Evolutionary conservation across 2,888 invertebrate species (phyloP).

Genomic region (Archips xylosteana): DNA sequence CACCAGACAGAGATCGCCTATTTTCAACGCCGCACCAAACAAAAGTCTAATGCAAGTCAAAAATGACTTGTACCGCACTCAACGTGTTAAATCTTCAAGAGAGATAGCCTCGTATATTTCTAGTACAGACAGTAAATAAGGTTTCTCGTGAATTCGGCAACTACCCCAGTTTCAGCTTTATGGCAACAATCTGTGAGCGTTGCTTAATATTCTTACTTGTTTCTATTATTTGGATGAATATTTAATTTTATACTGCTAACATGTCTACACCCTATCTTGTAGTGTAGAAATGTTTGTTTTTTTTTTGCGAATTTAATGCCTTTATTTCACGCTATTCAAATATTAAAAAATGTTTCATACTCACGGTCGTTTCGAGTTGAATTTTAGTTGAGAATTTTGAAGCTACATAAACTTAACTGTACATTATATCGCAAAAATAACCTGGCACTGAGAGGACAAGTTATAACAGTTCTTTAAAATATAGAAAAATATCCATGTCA

Average conservation of each 20-base stretch:
- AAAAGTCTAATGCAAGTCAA: too few species aligned
- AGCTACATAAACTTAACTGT: not conserved
- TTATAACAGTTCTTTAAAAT: too few species aligned
- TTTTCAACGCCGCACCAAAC: too few species aligned
- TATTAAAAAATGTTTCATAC: not conserved
- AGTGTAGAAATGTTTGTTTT: not conserved
- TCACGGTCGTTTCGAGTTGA: not conserved
- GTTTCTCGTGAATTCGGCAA: slow-evolving; percentile 3
- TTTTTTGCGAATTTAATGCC: slow-evolving; percentile 5
- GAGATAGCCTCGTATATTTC: slow-evolving; percentile 3
- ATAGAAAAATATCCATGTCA: too few species aligned
- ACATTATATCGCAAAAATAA: too few species aligned
- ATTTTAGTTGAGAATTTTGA: not conserved
- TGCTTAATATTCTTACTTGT: not conserved
- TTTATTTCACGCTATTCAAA: not conserved
- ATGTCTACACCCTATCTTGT: slow-evolving; percentile 14
- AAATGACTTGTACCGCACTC: too few species aligned
- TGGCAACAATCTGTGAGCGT: not conserved
- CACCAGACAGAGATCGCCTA: too few species aligned
- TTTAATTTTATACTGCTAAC: slow-evolving; percentile 9
- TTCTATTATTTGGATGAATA: not conserved
- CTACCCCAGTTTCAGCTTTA: not conserved
- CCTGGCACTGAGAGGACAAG: too few species aligned
- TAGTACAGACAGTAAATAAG: slow-evolving; percentile 13
- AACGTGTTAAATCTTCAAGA: not conserved